Evolutionary conservation across 2,113 vertebrate species (phyloP).

Genomic region (Pholis gunnellus): DNA sequence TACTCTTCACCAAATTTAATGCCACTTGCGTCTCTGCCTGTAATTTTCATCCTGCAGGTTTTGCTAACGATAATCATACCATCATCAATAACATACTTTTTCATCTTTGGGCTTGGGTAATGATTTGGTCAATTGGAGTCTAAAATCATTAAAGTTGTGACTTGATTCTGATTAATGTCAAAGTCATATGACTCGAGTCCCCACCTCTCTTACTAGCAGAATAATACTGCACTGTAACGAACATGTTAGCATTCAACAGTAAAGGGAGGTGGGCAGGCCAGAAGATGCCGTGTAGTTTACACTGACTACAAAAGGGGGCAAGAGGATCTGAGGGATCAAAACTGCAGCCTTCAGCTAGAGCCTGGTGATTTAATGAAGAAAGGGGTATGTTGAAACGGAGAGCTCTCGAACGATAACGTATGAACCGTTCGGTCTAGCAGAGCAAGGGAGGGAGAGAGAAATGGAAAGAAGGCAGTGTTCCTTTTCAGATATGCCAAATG

Average conservation of each 20-base stretch:
- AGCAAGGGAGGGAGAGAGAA: constrained; percentile 16
- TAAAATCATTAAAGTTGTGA: not conserved
- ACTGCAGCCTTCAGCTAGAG: constrained; percentile 23
- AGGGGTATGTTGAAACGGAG: constrained; percentile 38
- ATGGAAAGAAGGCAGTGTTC: constrained; percentile 51
- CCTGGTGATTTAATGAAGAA: constrained; percentile 47
- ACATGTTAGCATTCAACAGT: not conserved
- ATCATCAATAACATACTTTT: no score
- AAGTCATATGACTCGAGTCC: not conserved
- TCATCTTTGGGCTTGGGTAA: not conserved
- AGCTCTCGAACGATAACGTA: constrained; percentile 44
- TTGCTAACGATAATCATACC: no score
- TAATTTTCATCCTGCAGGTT: no score
- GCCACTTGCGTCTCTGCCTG: no score
- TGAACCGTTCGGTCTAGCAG: constrained; percentile 27
- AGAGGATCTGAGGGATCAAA: constrained; percentile 35
- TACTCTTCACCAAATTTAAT: no score
- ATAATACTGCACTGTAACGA: not conserved
- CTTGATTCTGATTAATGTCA: not conserved
- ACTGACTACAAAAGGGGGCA: not conserved
- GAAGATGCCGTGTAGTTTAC: not conserved
- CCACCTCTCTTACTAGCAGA: not conserved
- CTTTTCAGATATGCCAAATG: constrained; percentile 66
- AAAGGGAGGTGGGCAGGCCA: not conserved
- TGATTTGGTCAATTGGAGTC: not conserved